These are phyloP conservation scores for Australoheros scitulus DNA, from an alignment of 2,113 vertebrate genomes.

Conservation along the genomic window DNA sequence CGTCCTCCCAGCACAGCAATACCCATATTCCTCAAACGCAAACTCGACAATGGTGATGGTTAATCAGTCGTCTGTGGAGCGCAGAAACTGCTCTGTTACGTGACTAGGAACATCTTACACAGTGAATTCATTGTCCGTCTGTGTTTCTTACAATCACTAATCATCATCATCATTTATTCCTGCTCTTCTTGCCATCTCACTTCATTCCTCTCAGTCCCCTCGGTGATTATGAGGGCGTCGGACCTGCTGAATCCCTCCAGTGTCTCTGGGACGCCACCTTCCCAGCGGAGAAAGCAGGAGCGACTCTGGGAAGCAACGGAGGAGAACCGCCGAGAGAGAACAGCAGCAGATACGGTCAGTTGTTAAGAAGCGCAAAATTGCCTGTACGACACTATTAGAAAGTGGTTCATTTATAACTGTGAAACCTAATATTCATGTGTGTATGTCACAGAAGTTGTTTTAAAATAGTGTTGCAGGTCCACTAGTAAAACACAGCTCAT, in stretches of 20 bases:
- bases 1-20: conserved; percentile 20
- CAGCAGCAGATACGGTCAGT: conserved; percentile 85
- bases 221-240: conserved; percentile 73
- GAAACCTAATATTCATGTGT: neutral
- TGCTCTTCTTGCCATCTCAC: conserved; percentile 37
- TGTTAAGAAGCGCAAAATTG: neutral
- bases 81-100: conserved; percentile 20
- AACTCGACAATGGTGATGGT: conserved; percentile 59
- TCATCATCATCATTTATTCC: conserved; percentile 1
- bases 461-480: neutral
- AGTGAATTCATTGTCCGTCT: conserved; percentile 50
- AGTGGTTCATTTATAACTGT: neutral
- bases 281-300: conserved; percentile 74
- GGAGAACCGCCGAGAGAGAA: conserved; percentile 81
- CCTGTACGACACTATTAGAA: neutral
- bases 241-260: conserved; percentile 77
- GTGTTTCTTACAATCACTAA: neutral
- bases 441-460: neutral
- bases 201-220: conserved; percentile 80
- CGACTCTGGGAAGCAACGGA: conserved; percentile 82
- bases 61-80: neutral
- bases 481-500: neutral
- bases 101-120: neutral
- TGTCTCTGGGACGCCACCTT: conserved; percentile 55
- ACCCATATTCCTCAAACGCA: conserved; percentile 46